A percentile compares a stretch with the other conserved stretches of the same genome.
phyloP scores from a whole-genome alignment of 2,888 invertebrate genomes.

The Aphodius granarius region DNA sequence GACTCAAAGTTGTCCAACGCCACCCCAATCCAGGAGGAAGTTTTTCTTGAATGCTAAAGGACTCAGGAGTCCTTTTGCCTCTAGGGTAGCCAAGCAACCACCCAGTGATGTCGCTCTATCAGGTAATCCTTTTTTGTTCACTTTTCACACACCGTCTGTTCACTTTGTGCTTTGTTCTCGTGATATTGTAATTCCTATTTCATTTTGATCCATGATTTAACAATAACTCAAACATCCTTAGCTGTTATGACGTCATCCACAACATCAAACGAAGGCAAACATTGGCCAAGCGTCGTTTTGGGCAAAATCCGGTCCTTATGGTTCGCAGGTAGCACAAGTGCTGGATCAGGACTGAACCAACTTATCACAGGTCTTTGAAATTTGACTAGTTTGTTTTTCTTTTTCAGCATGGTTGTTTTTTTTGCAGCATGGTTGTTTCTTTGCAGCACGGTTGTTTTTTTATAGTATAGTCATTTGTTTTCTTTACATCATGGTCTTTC shows the following conservation, averaged over 20 bases:
- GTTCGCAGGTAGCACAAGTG: constrained; percentile 75
- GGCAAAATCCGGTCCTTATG: constrained; percentile 88
- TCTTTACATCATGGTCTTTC: too few species aligned
- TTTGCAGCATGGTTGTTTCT: constrained; percentile 1
- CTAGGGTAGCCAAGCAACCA: constrained; percentile 51
- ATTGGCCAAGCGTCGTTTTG: constrained; percentile 78
- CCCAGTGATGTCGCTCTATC: constrained; percentile 69
- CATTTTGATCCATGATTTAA: background rate
- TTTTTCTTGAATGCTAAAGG: constrained; percentile 83
- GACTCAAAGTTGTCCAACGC: constrained; percentile 80
- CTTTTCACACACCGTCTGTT: too few species aligned
- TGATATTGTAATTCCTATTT: constrained; percentile 20
- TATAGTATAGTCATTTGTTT: background rate
- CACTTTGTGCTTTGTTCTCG: too few species aligned
- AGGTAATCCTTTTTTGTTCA: too few species aligned
- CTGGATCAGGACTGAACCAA: constrained; percentile 79
- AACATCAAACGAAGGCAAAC: constrained; percentile 57
- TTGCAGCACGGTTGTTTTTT: too few species aligned
- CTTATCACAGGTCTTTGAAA: constrained; percentile 67
- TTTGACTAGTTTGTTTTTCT: background rate
- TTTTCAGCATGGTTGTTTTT: background rate
- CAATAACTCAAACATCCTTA: background rate
- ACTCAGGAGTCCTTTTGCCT: constrained; percentile 75
- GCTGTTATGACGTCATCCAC: constrained; percentile 47
- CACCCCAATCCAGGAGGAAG: constrained; percentile 73